Base-by-base conservation (phyloP, 2,888 invertebrate genomes). In the Pocota personata region DNA sequence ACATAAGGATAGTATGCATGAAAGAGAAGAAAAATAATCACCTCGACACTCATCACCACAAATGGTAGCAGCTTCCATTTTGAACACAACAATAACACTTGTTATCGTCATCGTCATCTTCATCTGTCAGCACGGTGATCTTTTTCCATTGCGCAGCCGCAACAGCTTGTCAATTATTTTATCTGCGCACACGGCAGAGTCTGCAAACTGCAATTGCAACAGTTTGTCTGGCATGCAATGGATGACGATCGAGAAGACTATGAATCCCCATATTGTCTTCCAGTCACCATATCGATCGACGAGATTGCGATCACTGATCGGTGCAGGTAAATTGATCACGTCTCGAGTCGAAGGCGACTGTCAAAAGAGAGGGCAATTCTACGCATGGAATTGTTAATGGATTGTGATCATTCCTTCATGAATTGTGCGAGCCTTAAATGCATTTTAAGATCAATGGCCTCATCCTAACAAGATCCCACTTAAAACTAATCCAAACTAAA, bases 21-120 rank as follows among this genome's bases (percentile, higher is more conserved):
- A 62, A 35, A 48, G 16, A 62, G 50, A 69, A 32, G 58, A 40
- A 72, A 77, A 83, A 83, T 83, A 83, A 82, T 76, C 82, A 82
- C 76, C 77, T 69, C 60, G 43, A 73, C 76, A 78, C 57, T 71
- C 72, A 72, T 62, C 66, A 46, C 73, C 71, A 58, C 75, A 84
- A 79, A 84, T 79, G 84, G 84, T 66, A 83, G 78, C 72, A 37
- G 78, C 83, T 78, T 73, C 83, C 78, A 78, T 83, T 83, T 78
- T 69, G 72, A 77, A 46, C 43, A 69, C 72, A 79, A 79, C 75
- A 79, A 84, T 79, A 79, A 79, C 79, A 79, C 84, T 84, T 84
- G 84, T 84, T 79, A 84, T 84, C 78, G 78, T 64, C 55, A 72
- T 62, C 84, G 79, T 52, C 77, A 79, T 84, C 79, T 79, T 83